Percentiles rank a stretch among this genome's conserved stretches.
Conservation (phyloP, 2,797 vertebrate genomes). For the Ctenochaetus hawaiiensis region DNA sequence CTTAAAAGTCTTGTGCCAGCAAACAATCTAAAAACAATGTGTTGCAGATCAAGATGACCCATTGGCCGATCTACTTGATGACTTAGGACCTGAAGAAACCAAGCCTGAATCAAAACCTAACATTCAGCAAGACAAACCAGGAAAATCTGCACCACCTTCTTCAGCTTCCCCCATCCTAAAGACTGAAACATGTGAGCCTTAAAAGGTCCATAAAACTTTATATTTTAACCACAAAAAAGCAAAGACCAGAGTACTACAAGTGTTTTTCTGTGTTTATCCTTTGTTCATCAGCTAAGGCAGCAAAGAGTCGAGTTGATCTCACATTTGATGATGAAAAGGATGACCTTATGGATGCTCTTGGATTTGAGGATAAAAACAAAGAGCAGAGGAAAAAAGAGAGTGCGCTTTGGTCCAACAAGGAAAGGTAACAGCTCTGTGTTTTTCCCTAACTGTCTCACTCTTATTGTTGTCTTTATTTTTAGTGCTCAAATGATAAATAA, state of each 20-base stretch:
- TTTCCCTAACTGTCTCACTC: not conserved
- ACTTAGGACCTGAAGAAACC: conserved; percentile 80
- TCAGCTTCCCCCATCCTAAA: conserved; percentile 59
- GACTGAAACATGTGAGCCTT: conserved; percentile 60
- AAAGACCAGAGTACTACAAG: not conserved
- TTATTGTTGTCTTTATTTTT: conserved; percentile 49
- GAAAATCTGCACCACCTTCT: conserved; percentile 51
- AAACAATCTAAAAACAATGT: not conserved
- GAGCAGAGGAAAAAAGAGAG: conserved; percentile 68
- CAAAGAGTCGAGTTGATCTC: conserved; percentile 78
- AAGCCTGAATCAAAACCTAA: conserved; percentile 41
- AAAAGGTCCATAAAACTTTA: not conserved
- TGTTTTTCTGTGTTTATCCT: not conserved
- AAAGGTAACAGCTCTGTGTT: conserved; percentile 69
- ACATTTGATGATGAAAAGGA: conserved; percentile 88
- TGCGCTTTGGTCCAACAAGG: conserved; percentile 62
- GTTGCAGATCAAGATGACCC: conserved; percentile 83
- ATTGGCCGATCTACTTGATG: conserved; percentile 83
- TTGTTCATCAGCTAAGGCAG: conserved; percentile 47
- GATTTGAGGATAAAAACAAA: conserved; percentile 82
- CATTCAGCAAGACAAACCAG: conserved; percentile 58
- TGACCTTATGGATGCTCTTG: conserved; percentile 88
- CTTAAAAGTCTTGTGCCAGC: too few species aligned
- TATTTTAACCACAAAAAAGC: not conserved
- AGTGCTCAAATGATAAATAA: conserved; percentile 59